A percentile compares a stretch with the other conserved stretches of the same genome.
Conservation (phyloP, 92 coral and sea anemone species). For the Palythoa grandiflora region DNA sequence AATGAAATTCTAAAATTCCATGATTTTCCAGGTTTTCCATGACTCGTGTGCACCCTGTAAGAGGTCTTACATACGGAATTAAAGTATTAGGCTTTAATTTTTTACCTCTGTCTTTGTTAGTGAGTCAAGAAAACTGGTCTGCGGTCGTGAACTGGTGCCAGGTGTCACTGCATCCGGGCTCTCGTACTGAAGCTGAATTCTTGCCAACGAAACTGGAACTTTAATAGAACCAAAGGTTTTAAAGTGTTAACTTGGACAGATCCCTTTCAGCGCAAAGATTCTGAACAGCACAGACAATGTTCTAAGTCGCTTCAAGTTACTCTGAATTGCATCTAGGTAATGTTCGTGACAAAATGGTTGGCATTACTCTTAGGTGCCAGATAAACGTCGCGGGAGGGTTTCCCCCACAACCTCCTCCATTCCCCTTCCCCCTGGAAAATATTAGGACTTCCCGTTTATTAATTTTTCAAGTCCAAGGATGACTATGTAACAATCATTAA, state of each 20-base stretch:
- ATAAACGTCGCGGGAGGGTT: too few species aligned
- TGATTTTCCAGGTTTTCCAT: too few species aligned
- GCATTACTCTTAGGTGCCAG: too few species aligned
- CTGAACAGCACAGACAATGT: background rate
- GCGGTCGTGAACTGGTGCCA: background rate
- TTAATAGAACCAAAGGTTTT: background rate
- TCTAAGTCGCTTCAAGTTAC: too few species aligned
- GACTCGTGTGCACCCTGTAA: too few species aligned
- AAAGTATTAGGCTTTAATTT: too few species aligned
- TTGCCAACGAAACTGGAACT: constrained; percentile 37
- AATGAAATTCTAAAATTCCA: too few species aligned
- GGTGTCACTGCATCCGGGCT: background rate
- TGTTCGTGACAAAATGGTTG: background rate
- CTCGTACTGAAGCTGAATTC: constrained; percentile 37
- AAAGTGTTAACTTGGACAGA: background rate
- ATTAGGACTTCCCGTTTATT: too few species aligned
- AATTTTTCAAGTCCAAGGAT: background rate
- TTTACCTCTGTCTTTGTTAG: constrained; percentile 33
- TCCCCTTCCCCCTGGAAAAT: too few species aligned
- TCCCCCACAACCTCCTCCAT: too few species aligned
- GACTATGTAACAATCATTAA: background rate
- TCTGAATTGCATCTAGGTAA: too few species aligned
- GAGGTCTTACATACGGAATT: too few species aligned
- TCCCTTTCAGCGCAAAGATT: background rate
- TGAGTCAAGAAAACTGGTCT: constrained; percentile 22